These are phyloP conservation scores for Drosophila nigromelanica DNA, from an alignment of 1,140 invertebrate genomes.

Conservation along the genomic window DNA sequence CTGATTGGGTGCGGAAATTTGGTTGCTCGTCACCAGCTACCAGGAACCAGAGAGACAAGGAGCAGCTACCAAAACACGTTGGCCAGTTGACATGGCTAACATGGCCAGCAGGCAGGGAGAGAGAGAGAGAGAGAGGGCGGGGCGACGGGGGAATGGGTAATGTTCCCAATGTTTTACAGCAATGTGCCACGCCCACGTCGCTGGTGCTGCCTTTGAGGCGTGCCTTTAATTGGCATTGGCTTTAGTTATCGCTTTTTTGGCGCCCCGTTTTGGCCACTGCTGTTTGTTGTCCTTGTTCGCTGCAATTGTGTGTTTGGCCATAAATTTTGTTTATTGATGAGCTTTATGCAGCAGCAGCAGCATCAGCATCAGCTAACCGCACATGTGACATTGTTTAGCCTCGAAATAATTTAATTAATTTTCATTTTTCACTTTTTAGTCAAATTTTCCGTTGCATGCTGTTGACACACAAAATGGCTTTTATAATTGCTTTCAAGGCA, in stretches of 20 bases:
- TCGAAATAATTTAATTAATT: constrained; percentile 74
- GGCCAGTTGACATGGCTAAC: constrained; percentile 29
- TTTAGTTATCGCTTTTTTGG: constrained; percentile 36
- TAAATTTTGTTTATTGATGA: constrained; percentile 76
- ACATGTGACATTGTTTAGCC: constrained; percentile 60
- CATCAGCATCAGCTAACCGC: constrained; percentile 8
- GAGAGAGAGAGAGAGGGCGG: not conserved
- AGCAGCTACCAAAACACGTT: not conserved
- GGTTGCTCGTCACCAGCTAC: constrained; percentile 48
- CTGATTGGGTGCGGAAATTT: constrained; percentile 79
- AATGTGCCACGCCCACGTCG: constrained; percentile 20
- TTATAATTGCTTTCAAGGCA: constrained; percentile 54
- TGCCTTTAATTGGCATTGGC: constrained; percentile 68
- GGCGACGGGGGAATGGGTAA: not conserved
- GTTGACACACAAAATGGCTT: constrained; percentile 66
- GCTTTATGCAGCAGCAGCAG: constrained; percentile 24
- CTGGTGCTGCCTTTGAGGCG: constrained; percentile 20
- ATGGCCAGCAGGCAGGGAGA: not conserved
- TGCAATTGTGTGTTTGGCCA: constrained; percentile 51
- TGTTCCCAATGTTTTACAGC: constrained; percentile 22
- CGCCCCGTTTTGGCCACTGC: not conserved
- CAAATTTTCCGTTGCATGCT: constrained; percentile 36
- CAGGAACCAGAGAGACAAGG: constrained; percentile 5
- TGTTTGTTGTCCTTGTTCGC: constrained; percentile 28
- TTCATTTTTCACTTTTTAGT: constrained; percentile 49